These are phyloP conservation scores for Lamellibrachia luymesi DNA, from an alignment of 1,140 invertebrate genomes.

Conservation along the genomic window DNA sequence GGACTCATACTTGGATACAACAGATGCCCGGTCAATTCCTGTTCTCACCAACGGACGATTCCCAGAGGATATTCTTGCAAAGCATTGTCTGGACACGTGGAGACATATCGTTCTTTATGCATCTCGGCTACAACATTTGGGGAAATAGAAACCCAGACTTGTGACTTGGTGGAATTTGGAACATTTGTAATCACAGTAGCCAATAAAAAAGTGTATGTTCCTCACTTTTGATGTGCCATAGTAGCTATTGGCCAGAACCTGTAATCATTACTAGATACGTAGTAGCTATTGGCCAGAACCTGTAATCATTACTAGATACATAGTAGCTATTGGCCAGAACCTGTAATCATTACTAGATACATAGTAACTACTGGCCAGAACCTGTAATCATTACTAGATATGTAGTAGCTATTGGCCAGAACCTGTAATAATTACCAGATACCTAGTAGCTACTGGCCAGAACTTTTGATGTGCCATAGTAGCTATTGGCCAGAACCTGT, in stretches of 20 bases:
- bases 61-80: conserved; percentile 16
- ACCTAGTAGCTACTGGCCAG: too few relatives aligned
- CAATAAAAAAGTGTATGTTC: background rate
- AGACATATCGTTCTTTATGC: background rate
- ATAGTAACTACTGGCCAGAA: too few relatives aligned
- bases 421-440: too few relatives aligned
- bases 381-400: too few relatives aligned
- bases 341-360: background rate
- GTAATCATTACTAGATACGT: too few relatives aligned
- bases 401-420: too few relatives aligned
- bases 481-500: too few relatives aligned
- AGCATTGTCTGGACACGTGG: conserved; percentile 19
- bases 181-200: background rate
- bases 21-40: background rate
- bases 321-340: background rate
- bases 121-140: background rate
- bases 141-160: background rate
- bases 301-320: too few relatives aligned
- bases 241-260: too few relatives aligned
- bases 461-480: too few relatives aligned
- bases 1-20: background rate
- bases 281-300: too few relatives aligned
- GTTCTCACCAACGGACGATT: conserved; percentile 11
- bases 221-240: background rate
- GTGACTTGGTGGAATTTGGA: background rate